A percentile compares a stretch with the other conserved stretches of the same genome.
phyloP scores from a whole-genome alignment of 1,140 invertebrate species.

The Caenorhabditis brenneri region DNA sequence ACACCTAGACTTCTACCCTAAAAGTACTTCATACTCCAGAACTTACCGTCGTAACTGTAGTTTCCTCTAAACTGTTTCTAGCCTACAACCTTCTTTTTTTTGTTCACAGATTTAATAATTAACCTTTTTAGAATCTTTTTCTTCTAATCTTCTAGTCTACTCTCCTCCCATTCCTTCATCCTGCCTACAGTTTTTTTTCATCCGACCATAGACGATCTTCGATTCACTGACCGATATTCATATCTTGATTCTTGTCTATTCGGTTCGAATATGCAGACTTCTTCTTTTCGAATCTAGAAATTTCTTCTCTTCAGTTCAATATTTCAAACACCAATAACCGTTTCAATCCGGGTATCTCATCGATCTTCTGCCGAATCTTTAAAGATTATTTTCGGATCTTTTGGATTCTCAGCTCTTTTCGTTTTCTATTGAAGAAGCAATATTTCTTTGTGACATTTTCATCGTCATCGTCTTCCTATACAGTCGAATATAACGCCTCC shows the following conservation, averaged over 20 bases:
- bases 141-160: neutral
- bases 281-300: no score
- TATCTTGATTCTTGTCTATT: constrained; percentile 7
- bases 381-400: neutral
- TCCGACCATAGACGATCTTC: neutral
- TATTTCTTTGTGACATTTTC: neutral
- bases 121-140: neutral
- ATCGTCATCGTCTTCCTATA: neutral
- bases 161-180: neutral
- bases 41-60: no score
- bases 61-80: neutral
- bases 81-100: neutral
- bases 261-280: neutral
- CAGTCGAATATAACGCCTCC: neutral
- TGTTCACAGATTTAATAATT: neutral
- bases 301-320: neutral
- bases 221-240: neutral
- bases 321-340: constrained; percentile 5
- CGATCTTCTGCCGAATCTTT: neutral
- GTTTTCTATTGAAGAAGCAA: neutral
- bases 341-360: neutral
- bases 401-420: neutral
- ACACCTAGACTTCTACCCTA: no score
- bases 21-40: no score
- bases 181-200: neutral